These are phyloP conservation scores for Protobothrops flavoviridis DNA, from an alignment of 2,113 vertebrate species.

Conservation along the genomic window DNA sequence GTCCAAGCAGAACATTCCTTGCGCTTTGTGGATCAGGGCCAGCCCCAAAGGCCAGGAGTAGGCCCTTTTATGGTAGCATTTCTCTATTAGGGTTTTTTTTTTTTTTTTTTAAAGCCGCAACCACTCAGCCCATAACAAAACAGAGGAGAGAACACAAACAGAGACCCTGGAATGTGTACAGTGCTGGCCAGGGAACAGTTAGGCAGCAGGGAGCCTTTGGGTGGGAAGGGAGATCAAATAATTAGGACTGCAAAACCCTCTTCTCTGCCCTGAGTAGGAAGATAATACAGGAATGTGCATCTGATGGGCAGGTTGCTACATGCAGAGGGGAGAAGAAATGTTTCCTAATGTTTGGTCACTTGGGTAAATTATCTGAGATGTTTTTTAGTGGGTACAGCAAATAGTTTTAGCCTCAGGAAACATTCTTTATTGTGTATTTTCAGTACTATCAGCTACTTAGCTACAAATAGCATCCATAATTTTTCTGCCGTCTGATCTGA, in stretches of 20 bases:
- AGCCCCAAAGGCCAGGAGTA: slow-evolving; percentile 64
- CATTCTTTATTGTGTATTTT: background rate
- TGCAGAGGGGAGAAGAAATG: slow-evolving; percentile 24
- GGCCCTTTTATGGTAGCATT: slow-evolving; percentile 72
- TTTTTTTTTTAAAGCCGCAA: background rate
- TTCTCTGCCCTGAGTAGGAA: background rate
- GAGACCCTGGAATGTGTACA: slow-evolving; percentile 20
- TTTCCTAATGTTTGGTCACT: slow-evolving; percentile 10
- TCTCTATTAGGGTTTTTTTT: slow-evolving; percentile 58
- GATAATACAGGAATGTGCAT: slow-evolving; percentile 30
- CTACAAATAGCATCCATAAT: background rate
- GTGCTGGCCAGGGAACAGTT: slow-evolving; percentile 14
- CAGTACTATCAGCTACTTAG: background rate
- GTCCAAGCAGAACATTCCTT: slow-evolving; percentile 66
- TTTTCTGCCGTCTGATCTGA: background rate
- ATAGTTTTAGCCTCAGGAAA: slow-evolving; percentile 1
- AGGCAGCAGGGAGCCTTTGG: slow-evolving; percentile 29
- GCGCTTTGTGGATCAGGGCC: slow-evolving; percentile 56
- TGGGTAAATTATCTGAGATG: slow-evolving; percentile 1
- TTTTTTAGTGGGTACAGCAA: background rate
- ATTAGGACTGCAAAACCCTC: slow-evolving; percentile 21
- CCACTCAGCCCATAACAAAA: slow-evolving; percentile 28
- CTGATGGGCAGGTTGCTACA: slow-evolving; percentile 21
- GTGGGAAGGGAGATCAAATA: slow-evolving; percentile 34
- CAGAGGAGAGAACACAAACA: slow-evolving; percentile 25